Base-by-base conservation (phyloP, 1,140 invertebrate species). In the Apis laboriosa region DNA sequence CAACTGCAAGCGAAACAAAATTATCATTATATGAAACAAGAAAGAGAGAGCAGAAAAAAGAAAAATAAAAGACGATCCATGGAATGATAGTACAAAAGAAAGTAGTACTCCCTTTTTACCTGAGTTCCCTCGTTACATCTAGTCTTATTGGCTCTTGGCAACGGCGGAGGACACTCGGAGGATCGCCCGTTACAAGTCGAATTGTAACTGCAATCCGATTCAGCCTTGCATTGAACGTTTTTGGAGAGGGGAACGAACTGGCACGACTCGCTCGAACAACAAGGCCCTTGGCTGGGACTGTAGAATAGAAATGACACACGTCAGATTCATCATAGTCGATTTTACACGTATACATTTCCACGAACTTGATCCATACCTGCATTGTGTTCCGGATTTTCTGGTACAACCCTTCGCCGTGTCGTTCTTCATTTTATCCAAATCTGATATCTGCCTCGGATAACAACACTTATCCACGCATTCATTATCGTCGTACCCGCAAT, bases 391-490 rank as follows among this genome's bases (percentile, higher is more conserved):
- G n/a, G 95, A 94, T 88, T 96, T 95, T 56, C 98, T 95, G 19
- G 95, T 96, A 92, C 98, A 99, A 5, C 97, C 97, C 85, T 96
- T 96, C 78, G 97, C 97, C 0, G 95, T 95, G 19, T 94, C 94
- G 91, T 98, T 98, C 56, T 95, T 93, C 43, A 95, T 95, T 66
- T 94, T 95, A 86, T 98, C 97, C 79, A 95, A 93, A 34, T 96
- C 95, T 87, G 96, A 96, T 8, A 98, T 93, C 89, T 97, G 94
- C 24, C 97, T 94, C 9, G 99, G 98, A 93, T 99, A 98, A 94
- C 99, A 99, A 92, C 99, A 99, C 60, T 96, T 96, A 89, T 99
- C 98, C 81, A 96, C 96, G 94, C 99, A 99, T 92, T 99, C 99
- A 34, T 96, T 95, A 79, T 97, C 96, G 90, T 99, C 97, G 92